Conservation (phyloP, 2,797 vertebrate genomes). For the Lepidocolaptes lacrymiger region DNA sequence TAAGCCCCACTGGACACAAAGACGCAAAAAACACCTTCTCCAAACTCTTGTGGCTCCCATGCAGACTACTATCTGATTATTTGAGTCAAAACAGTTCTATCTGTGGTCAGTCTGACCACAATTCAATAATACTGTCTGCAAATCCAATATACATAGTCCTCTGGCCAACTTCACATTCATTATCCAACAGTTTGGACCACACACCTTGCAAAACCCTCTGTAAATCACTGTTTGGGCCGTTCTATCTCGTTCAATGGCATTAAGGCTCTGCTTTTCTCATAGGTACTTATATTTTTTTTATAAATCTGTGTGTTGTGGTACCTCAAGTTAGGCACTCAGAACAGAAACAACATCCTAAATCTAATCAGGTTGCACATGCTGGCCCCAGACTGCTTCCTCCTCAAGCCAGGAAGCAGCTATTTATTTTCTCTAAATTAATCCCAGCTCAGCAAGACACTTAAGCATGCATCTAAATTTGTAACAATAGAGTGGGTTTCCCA, state of each 20-base stretch:
- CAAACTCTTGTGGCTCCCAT: not conserved
- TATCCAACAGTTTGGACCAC: not conserved
- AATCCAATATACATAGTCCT: not conserved
- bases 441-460: slow-evolving; percentile 33
- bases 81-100: not conserved
- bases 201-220: not conserved
- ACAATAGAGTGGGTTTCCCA: not conserved
- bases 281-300: not conserved
- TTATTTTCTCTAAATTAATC: slow-evolving; percentile 43
- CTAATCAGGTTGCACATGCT: not conserved
- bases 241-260: not conserved
- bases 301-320: not conserved
- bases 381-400: not conserved
- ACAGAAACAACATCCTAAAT: not conserved
- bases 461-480: not conserved
- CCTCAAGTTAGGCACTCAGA: not conserved
- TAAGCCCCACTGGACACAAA: not conserved
- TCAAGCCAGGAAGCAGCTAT: not conserved
- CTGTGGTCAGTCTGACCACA: slow-evolving; percentile 6
- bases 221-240: not conserved
- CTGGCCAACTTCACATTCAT: not conserved
- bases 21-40: not conserved
- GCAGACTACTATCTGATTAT: not conserved
- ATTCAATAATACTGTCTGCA: not conserved
- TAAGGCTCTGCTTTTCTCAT: not conserved